Evolutionary conservation across 1,140 invertebrate species (phyloP).

Genomic region (Kradibia gibbosae): DNA sequence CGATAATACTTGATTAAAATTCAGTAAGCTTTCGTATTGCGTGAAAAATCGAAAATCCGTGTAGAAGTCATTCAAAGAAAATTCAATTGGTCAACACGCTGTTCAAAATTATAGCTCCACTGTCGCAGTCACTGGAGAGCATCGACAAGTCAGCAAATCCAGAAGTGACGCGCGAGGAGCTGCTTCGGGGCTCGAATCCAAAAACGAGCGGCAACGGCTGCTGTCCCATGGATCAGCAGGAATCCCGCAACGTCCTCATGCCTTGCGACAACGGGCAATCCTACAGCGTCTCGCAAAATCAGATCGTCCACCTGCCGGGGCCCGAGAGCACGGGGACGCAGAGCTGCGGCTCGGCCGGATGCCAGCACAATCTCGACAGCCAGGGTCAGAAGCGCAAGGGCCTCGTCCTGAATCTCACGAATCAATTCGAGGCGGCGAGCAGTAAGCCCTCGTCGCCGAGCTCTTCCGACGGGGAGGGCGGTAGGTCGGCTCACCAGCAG

Average conservation of each 20-base stretch:
- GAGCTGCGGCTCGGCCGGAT: conserved; percentile 76
- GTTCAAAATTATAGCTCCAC: conserved; percentile 59
- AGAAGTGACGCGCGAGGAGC: conserved; percentile 67
- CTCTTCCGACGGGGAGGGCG: conserved; percentile 61
- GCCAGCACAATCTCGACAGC: conserved; percentile 75
- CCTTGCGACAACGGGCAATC: conserved; percentile 87
- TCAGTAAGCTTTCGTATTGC: too few species aligned
- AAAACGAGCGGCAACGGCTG: conserved; percentile 49
- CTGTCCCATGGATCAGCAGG: conserved; percentile 62
- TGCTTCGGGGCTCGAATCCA: conserved; percentile 61
- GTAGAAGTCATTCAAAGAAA: not conserved
- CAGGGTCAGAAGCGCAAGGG: conserved; percentile 74
- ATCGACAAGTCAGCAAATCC: conserved; percentile 68
- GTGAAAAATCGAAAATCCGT: too few species aligned
- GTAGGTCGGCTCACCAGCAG: conserved; percentile 50
- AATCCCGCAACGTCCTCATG: conserved; percentile 83
- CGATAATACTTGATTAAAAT: too few species aligned
- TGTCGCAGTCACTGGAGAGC: conserved; percentile 72
- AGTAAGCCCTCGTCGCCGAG: conserved; percentile 71
- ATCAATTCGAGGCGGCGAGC: conserved; percentile 74
- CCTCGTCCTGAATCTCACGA: conserved; percentile 78
- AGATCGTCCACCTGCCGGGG: conserved; percentile 83
- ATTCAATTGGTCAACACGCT: not conserved
- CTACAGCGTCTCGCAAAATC: conserved; percentile 91
- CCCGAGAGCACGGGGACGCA: conserved; percentile 68